A percentile compares a stretch with the other conserved stretches of the same genome.
phyloP scores from a whole-genome alignment of 2,113 vertebrate species.

The Shinisaurus crocodilurus region DNA sequence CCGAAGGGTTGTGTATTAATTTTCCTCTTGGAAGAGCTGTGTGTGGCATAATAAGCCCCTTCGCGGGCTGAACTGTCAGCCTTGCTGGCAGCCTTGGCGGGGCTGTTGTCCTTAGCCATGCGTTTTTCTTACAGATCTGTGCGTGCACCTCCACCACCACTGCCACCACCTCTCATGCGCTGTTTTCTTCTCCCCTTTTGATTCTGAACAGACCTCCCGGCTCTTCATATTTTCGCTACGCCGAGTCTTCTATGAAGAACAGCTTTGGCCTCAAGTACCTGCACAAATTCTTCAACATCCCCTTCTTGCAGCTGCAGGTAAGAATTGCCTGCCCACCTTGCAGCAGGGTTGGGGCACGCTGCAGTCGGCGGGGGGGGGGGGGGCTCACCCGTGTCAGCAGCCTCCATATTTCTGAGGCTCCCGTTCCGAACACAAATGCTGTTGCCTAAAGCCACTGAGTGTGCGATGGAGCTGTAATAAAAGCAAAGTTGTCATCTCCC shows the following conservation, averaged over 20 bases:
- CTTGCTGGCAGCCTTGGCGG: not conserved
- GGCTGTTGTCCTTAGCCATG: not conserved
- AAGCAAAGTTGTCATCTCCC: no score
- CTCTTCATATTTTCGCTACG: conserved; percentile 95
- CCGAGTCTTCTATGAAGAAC: conserved; percentile 98
- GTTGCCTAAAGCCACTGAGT: not conserved
- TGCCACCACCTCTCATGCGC: accelerated
- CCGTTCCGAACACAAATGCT: not conserved
- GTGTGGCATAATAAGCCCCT: not conserved
- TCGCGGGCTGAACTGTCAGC: not conserved
- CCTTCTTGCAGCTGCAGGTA: conserved; percentile 97
- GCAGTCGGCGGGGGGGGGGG: accelerated
- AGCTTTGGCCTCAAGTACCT: conserved; percentile 97
- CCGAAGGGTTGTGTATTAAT: not conserved
- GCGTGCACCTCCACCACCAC: not conserved
- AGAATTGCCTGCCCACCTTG: not conserved
- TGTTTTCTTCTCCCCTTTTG: conserved; percentile 23
- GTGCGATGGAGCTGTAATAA: no score
- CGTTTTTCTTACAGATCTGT: accelerated
- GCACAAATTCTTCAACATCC: conserved; percentile 98
- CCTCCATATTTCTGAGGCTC: no score
- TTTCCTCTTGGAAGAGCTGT: not conserved
- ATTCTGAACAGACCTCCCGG: conserved; percentile 85
- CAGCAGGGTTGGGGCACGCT: not conserved
- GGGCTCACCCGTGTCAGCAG: not conserved